Conservation (phyloP, 1,140 invertebrate species). For the Pemphigus obesinymphae region DNA sequence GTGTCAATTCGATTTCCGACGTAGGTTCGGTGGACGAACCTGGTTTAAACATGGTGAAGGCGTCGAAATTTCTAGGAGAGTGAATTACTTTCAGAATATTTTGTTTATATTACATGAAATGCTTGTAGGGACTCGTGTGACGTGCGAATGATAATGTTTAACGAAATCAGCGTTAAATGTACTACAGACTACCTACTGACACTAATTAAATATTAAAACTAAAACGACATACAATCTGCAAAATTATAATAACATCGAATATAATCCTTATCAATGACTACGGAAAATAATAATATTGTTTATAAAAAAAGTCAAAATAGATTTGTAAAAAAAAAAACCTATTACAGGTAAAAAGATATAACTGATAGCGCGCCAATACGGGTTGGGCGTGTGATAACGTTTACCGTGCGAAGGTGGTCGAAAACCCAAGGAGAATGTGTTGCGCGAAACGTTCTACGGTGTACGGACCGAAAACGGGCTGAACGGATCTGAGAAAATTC, state of each 20-base stretch:
- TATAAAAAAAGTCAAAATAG: not conserved
- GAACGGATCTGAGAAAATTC: not conserved
- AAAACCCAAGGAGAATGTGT: not conserved
- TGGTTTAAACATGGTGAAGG: constrained; percentile 46
- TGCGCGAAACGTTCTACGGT: not conserved
- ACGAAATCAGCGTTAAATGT: too few species aligned
- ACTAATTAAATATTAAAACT: too few species aligned
- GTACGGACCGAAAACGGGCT: too few species aligned
- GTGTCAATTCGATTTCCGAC: constrained; percentile 48
- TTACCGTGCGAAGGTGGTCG: not conserved
- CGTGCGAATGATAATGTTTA: too few species aligned
- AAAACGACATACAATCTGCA: too few species aligned
- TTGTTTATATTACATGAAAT: too few species aligned
- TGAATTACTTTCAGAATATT: too few species aligned
- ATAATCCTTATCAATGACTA: not conserved
- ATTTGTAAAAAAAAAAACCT: not conserved
- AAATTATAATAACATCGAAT: too few species aligned
- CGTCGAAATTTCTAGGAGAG: too few species aligned
- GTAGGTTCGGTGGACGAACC: constrained; percentile 48
- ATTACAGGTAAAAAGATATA: too few species aligned
- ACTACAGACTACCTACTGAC: too few species aligned
- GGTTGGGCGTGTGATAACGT: constrained; percentile 19
- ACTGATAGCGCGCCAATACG: not conserved
- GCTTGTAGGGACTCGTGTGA: too few species aligned
- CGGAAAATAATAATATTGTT: not conserved